Evolutionary conservation across 2,888 invertebrate species (phyloP), one percentile per base, ranked within the genome.

Genomic region (Trimorus sp.): DNA sequence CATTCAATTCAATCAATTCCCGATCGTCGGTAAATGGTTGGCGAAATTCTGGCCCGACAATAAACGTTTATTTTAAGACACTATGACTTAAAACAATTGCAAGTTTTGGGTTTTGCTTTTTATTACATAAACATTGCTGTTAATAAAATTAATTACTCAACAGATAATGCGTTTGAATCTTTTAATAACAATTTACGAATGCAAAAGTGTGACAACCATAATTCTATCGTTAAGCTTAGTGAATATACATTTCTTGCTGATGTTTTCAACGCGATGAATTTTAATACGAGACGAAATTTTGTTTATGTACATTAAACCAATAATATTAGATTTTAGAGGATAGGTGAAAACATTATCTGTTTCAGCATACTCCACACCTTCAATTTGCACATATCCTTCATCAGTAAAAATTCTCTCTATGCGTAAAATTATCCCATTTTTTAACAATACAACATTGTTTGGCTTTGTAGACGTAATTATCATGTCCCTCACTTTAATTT

Each of bases 401-500:
- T n/a, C 14, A 9, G 12, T 60, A 14, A 70, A 70, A 49, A 70
- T 49, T 26, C 26, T 15, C 51, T 49, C 42, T 45, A 71, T 71
- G 42, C 15, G n/a, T 45, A 71, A 0, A 40, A 71, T 62, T 6
- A 0, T 62, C n/a, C 45, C 40, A 12, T 73, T 48, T 73, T 56
- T 45, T 40, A 63, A 56, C 45, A 48, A 38, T 14, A 73, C 63
- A 12, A 65, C 38, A 45, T 71, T 71, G n/a, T 71, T 16, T 14
- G 71, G 71, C 42, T 60, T 53, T 7, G 14, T 3, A n/a, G 45
- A 37, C 8, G 56, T 68, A 45, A 68, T 45, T 37, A 40, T 36
- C 16, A 38, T 68, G 14, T 54, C 36, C 1, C 42, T 26, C 26
- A 68, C 54, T 9, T 6, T 36, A 14, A 58, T 3, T 48, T 58